Conservation (phyloP, 2,113 vertebrate species). For the Apodemus sylvaticus region DNA sequence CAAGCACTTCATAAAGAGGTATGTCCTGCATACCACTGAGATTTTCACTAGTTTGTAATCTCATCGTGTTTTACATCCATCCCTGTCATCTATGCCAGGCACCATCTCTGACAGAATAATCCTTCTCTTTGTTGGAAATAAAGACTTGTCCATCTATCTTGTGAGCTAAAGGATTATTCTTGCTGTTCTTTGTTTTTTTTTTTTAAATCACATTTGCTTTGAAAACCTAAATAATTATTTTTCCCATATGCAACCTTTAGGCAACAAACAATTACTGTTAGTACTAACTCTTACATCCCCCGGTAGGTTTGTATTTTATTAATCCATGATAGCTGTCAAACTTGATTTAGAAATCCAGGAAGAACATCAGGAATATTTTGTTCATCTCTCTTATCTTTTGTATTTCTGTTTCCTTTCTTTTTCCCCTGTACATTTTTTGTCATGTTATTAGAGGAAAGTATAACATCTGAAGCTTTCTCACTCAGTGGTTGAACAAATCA, state of each 20-base stretch:
- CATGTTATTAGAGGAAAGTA: neutral
- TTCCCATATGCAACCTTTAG: neutral
- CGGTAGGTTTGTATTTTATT: constrained; percentile 27
- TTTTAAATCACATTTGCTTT: neutral
- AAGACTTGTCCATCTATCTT: neutral
- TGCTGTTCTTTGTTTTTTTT: neutral
- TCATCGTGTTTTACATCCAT: neutral
- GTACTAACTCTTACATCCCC: neutral
- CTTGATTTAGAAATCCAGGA: constrained; percentile 16
- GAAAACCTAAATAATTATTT: neutral
- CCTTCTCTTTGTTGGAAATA: neutral
- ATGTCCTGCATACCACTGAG: no score
- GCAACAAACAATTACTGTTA: neutral
- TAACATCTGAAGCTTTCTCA: neutral
- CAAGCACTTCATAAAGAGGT: neutral
- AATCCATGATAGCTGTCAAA: neutral
- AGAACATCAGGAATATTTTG: neutral
- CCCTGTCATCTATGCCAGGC: neutral
- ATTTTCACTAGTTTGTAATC: neutral
- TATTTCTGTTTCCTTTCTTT: neutral
- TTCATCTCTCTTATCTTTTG: neutral
- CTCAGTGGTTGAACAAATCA: neutral
- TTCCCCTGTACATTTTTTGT: neutral
- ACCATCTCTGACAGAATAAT: neutral
- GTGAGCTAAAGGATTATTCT: neutral